These are phyloP conservation scores for Isotomurus palustris DNA, from an alignment of 2,888 invertebrate genomes.

Conservation along the genomic window DNA sequence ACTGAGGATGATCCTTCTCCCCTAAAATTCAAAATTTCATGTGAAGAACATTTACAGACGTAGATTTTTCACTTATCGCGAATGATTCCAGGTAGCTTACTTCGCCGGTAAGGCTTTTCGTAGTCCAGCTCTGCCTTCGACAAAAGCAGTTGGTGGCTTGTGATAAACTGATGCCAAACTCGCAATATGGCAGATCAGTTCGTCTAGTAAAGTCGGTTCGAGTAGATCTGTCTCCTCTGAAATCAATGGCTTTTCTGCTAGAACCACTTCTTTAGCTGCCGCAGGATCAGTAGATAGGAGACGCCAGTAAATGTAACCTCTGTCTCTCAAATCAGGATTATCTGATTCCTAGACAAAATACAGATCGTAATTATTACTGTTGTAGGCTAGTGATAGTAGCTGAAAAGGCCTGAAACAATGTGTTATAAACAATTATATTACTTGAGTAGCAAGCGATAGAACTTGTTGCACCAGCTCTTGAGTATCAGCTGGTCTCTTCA, in stretches of 20 bases:
- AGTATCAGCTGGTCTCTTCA: slow-evolving; percentile 96
- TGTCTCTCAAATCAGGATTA: slow-evolving; percentile 95
- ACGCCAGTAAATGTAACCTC: slow-evolving; percentile 99
- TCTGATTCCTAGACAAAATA: slow-evolving; percentile 67
- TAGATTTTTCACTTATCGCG: background rate
- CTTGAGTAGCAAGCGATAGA: slow-evolving; percentile 51
- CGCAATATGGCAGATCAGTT: slow-evolving; percentile 97
- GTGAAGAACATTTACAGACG: background rate
- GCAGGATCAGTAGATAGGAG: slow-evolving; percentile 97
- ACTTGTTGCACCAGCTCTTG: slow-evolving; percentile 96
- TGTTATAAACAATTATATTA: slow-evolving; percentile 40
- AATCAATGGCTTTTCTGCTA: slow-evolving; percentile 97
- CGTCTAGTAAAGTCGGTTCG: slow-evolving; percentile 94
- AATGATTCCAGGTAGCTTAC: slow-evolving; percentile 15
- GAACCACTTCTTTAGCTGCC: slow-evolving; percentile 97
- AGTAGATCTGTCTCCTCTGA: slow-evolving; percentile 97
- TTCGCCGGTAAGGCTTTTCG: slow-evolving; percentile 45
- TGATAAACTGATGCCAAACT: slow-evolving; percentile 98
- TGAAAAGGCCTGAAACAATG: background rate
- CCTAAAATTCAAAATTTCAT: slow-evolving; percentile 9
- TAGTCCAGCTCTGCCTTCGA: slow-evolving; percentile 69
- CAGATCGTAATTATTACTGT: slow-evolving; percentile 2
- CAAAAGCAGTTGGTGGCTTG: slow-evolving; percentile 97
- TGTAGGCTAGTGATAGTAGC: background rate
- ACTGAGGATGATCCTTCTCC: slow-evolving; percentile 39